A percentile compares a stretch with the other conserved stretches of the same genome.
Conservation (phyloP, 37 sponge, comb jelly and placozoan species). For the Cliona cf. orientalis region DNA sequence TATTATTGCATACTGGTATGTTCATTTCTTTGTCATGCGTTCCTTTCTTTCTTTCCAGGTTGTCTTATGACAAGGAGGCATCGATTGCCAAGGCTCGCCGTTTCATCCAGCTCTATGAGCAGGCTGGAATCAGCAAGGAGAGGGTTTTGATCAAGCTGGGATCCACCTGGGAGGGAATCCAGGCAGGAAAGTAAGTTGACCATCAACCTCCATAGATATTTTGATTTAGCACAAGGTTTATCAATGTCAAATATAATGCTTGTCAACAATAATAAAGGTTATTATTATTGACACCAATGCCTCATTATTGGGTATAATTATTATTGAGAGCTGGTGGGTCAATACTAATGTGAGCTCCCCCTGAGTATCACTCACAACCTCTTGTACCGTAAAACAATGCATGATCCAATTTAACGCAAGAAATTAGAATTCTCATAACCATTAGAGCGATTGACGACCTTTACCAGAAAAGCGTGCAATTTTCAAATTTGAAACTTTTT, state of each 20-base stretch:
- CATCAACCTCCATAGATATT: neutral
- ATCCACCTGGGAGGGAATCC: conserved; percentile 99
- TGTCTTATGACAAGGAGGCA: conserved; percentile 90
- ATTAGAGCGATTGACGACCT: no score
- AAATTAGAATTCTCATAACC: no score
- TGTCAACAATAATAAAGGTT: neutral
- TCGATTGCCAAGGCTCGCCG: conserved; percentile 86
- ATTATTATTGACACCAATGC: no score
- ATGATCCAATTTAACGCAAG: no score
- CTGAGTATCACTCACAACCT: no score
- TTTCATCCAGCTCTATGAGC: conserved; percentile 94
- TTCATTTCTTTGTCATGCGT: neutral
- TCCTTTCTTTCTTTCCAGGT: conserved; percentile 37
- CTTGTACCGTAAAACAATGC: no score
- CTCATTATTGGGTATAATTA: no score
- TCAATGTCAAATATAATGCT: neutral
- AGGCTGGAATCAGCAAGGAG: conserved; percentile 90
- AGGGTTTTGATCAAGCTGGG: conserved; percentile 93
- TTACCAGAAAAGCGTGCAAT: no score
- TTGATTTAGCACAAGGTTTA: no score
- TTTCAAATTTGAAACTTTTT: no score
- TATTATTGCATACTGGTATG: neutral
- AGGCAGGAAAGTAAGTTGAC: conserved; percentile 87
- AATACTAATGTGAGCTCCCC: no score
- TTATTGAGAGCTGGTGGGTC: no score